Conservation (phyloP, 53 echinoderm and acorn worm species). For the Pentamera pediparva region DNA sequence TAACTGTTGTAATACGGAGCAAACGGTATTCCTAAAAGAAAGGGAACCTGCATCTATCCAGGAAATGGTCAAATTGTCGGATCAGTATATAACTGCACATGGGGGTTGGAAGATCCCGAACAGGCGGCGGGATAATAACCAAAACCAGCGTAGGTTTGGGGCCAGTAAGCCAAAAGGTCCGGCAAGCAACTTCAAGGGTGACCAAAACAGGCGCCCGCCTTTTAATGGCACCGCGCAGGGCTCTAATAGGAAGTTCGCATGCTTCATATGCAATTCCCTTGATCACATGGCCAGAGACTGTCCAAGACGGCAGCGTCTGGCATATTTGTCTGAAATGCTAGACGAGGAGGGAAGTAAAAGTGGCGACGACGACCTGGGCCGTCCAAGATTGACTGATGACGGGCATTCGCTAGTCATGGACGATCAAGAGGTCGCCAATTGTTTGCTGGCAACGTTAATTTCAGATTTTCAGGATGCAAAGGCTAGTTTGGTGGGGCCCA, state of each 20-base stretch:
- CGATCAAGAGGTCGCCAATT: not conserved
- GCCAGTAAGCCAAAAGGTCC: not conserved
- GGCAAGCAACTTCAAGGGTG: not conserved
- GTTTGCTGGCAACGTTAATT: not conserved
- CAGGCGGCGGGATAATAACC: not conserved
- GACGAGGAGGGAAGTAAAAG: not conserved
- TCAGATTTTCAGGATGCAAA: not conserved
- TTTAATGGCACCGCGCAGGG: not conserved
- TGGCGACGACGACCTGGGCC: not conserved
- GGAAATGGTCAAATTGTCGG: slow-evolving; percentile 9
- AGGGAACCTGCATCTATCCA: too few species aligned
- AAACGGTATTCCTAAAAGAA: not conserved
- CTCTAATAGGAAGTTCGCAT: not conserved
- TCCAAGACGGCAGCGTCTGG: not conserved
- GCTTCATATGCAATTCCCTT: not conserved
- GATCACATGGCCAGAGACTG: not conserved
- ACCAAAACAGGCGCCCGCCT: not conserved
- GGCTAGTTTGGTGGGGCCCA: not conserved
- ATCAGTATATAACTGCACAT: slow-evolving; percentile 31
- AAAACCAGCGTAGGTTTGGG: not conserved
- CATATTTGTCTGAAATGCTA: not conserved
- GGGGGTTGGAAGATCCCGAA: not conserved
- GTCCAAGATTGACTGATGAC: too few species aligned
- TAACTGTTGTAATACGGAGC: not conserved
- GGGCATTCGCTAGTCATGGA: not conserved